Conservation (phyloP, 1,140 invertebrate species). For the Bombus polaris region DNA sequence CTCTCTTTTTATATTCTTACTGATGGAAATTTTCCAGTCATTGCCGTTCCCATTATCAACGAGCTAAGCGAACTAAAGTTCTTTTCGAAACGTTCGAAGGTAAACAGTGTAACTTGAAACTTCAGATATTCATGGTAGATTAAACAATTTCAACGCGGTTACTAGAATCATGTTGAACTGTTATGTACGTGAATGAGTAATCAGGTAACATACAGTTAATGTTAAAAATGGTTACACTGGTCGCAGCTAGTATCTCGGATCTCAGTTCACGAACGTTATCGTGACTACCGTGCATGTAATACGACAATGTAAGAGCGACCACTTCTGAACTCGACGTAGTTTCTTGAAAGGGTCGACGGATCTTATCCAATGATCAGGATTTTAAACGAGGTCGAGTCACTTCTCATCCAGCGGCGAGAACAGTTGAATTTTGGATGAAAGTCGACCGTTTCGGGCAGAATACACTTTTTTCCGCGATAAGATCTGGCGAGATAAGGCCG, state of each 20-base stretch:
- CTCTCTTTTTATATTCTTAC: too few relatives aligned
- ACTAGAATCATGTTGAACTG: not conserved
- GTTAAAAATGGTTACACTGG: not conserved
- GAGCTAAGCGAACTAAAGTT: too few relatives aligned
- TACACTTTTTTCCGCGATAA: not conserved
- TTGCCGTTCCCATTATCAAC: not conserved
- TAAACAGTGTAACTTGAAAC: not conserved
- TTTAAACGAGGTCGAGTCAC: slow-evolving; percentile 10
- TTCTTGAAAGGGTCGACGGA: not conserved
- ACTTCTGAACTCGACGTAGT: not conserved
- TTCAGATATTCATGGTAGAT: not conserved
- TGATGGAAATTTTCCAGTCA: not conserved
- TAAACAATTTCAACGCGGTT: not conserved
- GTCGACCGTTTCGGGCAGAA: not conserved
- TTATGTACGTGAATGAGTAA: not conserved
- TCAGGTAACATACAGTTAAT: not conserved
- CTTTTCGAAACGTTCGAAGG: not conserved
- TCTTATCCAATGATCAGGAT: slow-evolving; percentile 14
- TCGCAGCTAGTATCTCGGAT: not conserved
- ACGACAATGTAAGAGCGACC: not conserved
- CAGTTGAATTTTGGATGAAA: not conserved
- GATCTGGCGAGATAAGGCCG: not conserved
- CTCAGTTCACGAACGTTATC: not conserved
- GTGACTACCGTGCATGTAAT: not conserved
- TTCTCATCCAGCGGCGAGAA: not conserved